phyloP scores from a whole-genome alignment of 2,797 vertebrate genomes.

The Pipistrellus nathusii region DNA sequence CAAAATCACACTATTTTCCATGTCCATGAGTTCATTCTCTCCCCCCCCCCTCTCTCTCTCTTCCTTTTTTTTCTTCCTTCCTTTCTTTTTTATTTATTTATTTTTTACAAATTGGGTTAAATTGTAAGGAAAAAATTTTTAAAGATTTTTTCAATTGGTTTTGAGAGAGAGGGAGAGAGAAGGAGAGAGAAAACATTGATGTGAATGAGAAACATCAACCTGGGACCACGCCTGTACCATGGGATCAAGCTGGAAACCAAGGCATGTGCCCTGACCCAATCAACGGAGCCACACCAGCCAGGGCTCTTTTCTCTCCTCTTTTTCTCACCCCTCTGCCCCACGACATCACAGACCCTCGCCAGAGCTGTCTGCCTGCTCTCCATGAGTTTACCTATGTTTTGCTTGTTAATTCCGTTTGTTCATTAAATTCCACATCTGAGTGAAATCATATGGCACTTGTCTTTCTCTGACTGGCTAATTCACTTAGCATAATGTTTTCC shows the following conservation, averaged over 20 bases:
- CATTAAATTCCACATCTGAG: background rate
- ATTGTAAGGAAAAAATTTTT: background rate
- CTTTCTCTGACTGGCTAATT: background rate
- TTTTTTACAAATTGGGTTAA: background rate
- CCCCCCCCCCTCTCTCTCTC: fast-evolving
- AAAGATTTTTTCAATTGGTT: background rate
- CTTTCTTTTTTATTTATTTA: too few species aligned
- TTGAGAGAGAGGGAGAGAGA: background rate
- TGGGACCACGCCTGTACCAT: too few species aligned
- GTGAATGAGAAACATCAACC: background rate
- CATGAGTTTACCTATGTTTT: background rate
- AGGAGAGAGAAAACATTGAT: background rate
- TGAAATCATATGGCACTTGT: background rate
- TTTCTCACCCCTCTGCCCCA: background rate
- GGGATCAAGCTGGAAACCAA: background rate
- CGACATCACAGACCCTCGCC: background rate
- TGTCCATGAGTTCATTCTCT: background rate
- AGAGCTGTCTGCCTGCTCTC: background rate
- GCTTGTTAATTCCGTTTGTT: background rate
- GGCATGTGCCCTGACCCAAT: background rate
- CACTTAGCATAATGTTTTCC: background rate
- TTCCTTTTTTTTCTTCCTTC: fast-evolving
- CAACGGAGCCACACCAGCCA: background rate
- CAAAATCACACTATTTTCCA: background rate
- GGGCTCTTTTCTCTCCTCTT: background rate